A percentile compares a stretch with the other conserved stretches of the same genome.
phyloP scores from a whole-genome alignment of 2,113 vertebrate genomes.

The Cephalopholis sonnerati region DNA sequence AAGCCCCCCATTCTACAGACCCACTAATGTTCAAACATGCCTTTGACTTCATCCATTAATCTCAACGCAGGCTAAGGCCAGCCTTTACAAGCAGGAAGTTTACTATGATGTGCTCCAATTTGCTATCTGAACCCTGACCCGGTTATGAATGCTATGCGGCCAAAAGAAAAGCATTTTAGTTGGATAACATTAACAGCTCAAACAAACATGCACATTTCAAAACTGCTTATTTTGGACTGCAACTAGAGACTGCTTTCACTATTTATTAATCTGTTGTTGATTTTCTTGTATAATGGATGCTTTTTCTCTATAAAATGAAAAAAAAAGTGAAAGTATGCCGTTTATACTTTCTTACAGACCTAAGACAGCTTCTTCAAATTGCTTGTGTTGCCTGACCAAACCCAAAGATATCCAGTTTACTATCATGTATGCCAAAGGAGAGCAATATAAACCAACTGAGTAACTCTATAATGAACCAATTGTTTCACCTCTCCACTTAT shows the following conservation, averaged over 20 bases:
- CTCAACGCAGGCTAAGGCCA: neutral
- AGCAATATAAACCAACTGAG: neutral
- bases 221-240: neutral
- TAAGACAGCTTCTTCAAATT: neutral
- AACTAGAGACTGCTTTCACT: neutral
- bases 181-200: neutral
- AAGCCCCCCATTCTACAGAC: slow-evolving; percentile 11
- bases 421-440: neutral
- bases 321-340: neutral
- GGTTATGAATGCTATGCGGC: neutral
- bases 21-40: slow-evolving; percentile 43
- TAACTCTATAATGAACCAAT: neutral
- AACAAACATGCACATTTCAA: neutral
- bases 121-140: neutral
- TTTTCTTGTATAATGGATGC: neutral
- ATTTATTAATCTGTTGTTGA: neutral
- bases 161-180: neutral
- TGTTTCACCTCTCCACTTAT: no score
- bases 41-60: slow-evolving; percentile 43
- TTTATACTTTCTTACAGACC: neutral
- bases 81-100: slow-evolving; percentile 11
- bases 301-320: neutral
- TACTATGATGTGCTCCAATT: neutral
- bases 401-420: neutral
- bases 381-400: neutral